Evolutionary conservation across 2,888 invertebrate genomes (phyloP), one percentile per base, ranked within the genome.

Genomic region (Anorthoa munda): DNA sequence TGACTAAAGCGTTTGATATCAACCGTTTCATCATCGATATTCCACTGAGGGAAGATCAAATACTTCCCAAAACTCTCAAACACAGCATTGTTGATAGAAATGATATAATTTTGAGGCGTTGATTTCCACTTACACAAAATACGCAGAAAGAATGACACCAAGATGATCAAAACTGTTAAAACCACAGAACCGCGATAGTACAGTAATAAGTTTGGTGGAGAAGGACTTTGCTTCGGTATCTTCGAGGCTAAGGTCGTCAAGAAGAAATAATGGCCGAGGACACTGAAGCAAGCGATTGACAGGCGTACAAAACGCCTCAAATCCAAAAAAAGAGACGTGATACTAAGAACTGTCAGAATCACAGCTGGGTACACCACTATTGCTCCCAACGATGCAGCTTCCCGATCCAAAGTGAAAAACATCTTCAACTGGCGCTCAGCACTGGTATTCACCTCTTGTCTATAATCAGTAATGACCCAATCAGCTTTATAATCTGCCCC

Each of bases 351-450:
- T 0, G 89, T 81, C 2, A 93, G 45, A 2, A 90, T 81, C 0
- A 89, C 23, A 9, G 87, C 81, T 0, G 94, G 94, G 2, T 89
- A 83, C 0, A 93, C 72, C 0, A 92, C 72, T 2, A 91, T 75
- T 0, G 88, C 87, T 4, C 86, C 90, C 0, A 93, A 65, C 0
- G 86, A 85, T 9, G 75, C 79, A 0, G 90, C 90, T 60, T 91
- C 89, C 4, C 94, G 86, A 60, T 93, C 89, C 26, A 94, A 71
- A 0, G 86, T 69, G 26, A 94, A 92, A 0, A 82, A 82, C 56
- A 94, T 70, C 18, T 75, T 83, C 11, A 94, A 63, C 26, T 88
- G 86, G 0, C 71, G 75, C 0, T 84, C 73, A 12, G 83, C 72
- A n/a, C 61, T 79, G 3, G 76, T n/a, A 60, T 86, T 66, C 26